Evolutionary conservation across 92 coral and sea anemone genomes (phyloP).

Genomic region (Umimayanthus kanabou): DNA sequence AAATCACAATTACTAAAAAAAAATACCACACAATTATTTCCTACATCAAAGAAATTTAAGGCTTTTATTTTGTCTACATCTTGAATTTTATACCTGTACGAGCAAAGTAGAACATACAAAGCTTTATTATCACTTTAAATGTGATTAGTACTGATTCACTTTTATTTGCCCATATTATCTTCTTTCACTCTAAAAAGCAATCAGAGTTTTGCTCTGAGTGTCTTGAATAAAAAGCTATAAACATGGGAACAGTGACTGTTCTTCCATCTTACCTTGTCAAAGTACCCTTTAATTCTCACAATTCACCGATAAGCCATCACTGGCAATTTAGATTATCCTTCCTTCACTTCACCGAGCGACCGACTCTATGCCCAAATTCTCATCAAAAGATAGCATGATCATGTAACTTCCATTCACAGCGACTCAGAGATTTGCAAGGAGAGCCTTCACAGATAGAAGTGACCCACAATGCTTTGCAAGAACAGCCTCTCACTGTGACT

Average conservation of each 20-base stretch:
- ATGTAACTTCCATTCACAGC: constrained; percentile 43
- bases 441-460: constrained; percentile 44
- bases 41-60: too few relatives aligned
- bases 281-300: constrained; percentile 45
- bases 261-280: constrained; percentile 39
- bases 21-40: neutral
- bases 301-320: constrained; percentile 45
- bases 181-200: neutral
- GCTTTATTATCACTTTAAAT: neutral
- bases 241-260: constrained; percentile 9
- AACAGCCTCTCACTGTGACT: constrained; percentile 43
- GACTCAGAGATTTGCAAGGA: constrained; percentile 41
- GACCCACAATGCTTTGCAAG: constrained; percentile 43
- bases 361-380: constrained; percentile 39
- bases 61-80: neutral
- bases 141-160: neutral
- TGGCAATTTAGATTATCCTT: constrained; percentile 32
- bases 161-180: neutral
- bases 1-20: neutral
- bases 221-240: constrained; percentile 1
- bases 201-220: constrained; percentile 19
- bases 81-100: neutral
- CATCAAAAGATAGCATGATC: constrained; percentile 45
- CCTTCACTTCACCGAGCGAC: constrained; percentile 37
- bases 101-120: neutral